Evolutionary conservation across 1,140 invertebrate species (phyloP).

Genomic region (Scaptodrosophila lebanonensis): DNA sequence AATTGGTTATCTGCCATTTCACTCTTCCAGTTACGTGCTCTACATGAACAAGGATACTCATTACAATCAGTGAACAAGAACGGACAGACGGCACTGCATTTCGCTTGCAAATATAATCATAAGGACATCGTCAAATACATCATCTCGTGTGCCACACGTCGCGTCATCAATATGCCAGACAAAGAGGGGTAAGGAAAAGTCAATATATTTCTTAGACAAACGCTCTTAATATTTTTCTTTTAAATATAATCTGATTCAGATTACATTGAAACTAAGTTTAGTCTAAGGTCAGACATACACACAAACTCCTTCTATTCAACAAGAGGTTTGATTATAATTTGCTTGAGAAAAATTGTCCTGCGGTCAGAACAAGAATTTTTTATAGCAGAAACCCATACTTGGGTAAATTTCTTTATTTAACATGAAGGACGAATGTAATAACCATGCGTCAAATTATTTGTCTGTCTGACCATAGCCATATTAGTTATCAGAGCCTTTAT

Average conservation of each 20-base stretch:
- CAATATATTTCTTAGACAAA: background rate
- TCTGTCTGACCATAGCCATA: too few relatives aligned
- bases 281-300: background rate
- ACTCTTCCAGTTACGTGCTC: slow-evolving; percentile 84
- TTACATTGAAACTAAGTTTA: too few relatives aligned
- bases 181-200: slow-evolving; percentile 85
- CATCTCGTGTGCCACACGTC: slow-evolving; percentile 88
- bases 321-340: too few relatives aligned
- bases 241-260: too few relatives aligned
- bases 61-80: slow-evolving; percentile 89
- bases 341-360: too few relatives aligned
- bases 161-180: slow-evolving; percentile 91
- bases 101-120: slow-evolving; percentile 90
- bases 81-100: slow-evolving; percentile 93
- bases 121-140: slow-evolving; percentile 94
- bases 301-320: too few relatives aligned
- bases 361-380: too few relatives aligned
- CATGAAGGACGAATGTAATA: too few relatives aligned
- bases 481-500: too few relatives aligned
- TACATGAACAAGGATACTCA: slow-evolving; percentile 90
- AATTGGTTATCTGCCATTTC: background rate
- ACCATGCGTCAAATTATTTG: too few relatives aligned
- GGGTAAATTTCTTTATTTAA: too few relatives aligned
- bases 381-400: too few relatives aligned
- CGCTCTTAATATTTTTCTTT: background rate